A percentile compares a stretch with the other conserved stretches of the same genome.
Evolutionary conservation across 2,797 vertebrate species (phyloP).

Genomic region (Chaunax sp.): DNA sequence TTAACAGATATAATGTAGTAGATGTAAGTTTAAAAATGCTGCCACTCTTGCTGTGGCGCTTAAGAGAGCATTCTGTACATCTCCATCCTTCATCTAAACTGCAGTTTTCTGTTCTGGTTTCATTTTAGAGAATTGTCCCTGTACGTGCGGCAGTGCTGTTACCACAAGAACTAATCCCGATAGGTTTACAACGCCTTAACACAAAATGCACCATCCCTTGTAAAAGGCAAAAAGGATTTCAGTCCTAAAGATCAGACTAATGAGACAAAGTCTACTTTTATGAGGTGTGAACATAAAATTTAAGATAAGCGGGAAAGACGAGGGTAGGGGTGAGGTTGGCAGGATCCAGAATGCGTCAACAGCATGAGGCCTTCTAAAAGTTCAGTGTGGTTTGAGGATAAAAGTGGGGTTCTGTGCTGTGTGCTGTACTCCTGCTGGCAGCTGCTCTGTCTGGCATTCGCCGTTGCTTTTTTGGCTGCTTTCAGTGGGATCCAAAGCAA

Average conservation of each 20-base stretch:
- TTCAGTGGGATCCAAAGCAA: constrained; percentile 74
- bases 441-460: constrained; percentile 47
- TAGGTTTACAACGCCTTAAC: background rate
- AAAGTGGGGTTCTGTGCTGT: constrained; percentile 46
- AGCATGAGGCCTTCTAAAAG: constrained; percentile 40
- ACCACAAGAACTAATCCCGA: constrained; percentile 12
- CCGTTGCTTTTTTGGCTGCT: constrained; percentile 61
- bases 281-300: constrained; percentile 57
- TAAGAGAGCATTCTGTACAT: constrained; percentile 5
- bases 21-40: background rate
- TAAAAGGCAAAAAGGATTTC: constrained; percentile 46
- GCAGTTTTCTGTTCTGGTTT: constrained; percentile 14
- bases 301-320: constrained; percentile 21
- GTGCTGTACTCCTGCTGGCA: constrained; percentile 65
- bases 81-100: constrained; percentile 33
- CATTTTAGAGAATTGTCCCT: background rate
- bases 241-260: constrained; percentile 15
- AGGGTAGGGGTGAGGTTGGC: background rate
- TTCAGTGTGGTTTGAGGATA: constrained; percentile 59
- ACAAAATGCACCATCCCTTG: constrained; percentile 14
- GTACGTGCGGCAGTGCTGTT: background rate
- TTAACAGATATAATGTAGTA: too few species aligned
- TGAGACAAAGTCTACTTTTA: constrained; percentile 43
- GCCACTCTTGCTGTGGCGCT: too few species aligned
- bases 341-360: constrained; percentile 36